phyloP scores from a whole-genome alignment of 1,140 invertebrate species.

The Homalodisca vitripennis region DNA sequence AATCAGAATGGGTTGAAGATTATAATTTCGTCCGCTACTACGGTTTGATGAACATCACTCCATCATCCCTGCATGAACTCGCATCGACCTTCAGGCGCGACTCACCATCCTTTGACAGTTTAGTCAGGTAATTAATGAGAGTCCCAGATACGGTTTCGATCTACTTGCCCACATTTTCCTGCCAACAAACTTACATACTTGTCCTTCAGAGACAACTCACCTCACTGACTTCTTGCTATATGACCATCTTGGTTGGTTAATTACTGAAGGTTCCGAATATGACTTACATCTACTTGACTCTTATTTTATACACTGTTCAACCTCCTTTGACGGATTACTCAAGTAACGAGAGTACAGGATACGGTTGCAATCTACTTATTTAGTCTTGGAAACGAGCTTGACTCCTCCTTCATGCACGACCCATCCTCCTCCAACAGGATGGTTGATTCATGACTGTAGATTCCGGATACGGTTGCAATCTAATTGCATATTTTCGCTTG shows the following conservation, averaged over 20 bases:
- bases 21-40: slow-evolving; percentile 81
- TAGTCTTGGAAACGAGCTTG: too few species aligned
- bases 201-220: neutral
- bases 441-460: too few species aligned
- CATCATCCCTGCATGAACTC: slow-evolving; percentile 69
- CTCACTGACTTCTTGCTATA: neutral
- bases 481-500: too few species aligned
- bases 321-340: neutral
- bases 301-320: too few species aligned
- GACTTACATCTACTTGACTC: too few species aligned
- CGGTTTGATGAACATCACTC: slow-evolving; percentile 64
- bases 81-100: slow-evolving; percentile 65
- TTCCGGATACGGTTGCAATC: too few species aligned
- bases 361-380: too few species aligned
- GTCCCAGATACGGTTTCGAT: neutral
- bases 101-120: slow-evolving; percentile 25
- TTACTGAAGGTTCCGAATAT: too few species aligned
- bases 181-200: neutral
- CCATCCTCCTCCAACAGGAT: too few species aligned
- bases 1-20: slow-evolving; percentile 72
- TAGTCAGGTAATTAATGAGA: neutral
- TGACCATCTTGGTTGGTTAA: neutral
- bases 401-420: too few species aligned
- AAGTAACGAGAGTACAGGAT: too few species aligned
- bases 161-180: neutral